A percentile compares a stretch with the other conserved stretches of the same genome.
Conservation (phyloP, 1,140 invertebrate genomes). For the Brachionus calyciflorus region DNA sequence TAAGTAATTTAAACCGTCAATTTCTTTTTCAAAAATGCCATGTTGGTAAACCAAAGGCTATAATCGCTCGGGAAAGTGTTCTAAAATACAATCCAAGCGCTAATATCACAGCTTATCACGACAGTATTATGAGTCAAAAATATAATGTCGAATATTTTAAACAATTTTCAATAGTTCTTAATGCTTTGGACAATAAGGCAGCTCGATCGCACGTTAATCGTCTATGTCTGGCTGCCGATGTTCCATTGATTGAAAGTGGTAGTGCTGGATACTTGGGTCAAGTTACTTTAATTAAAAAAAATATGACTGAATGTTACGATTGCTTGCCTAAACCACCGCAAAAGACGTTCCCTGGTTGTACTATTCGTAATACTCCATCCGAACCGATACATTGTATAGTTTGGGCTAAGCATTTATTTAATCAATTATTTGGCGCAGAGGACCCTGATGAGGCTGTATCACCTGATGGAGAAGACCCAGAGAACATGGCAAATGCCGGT, state of each 20-base stretch:
- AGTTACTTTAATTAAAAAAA: constrained; percentile 66
- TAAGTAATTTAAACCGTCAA: constrained; percentile 97
- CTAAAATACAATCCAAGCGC: constrained; percentile 82
- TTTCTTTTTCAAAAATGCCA: constrained; percentile 96
- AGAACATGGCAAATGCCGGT: constrained; percentile 66
- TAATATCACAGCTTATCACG: constrained; percentile 83
- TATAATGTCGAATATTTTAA: constrained; percentile 89
- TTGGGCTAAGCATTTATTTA: constrained; percentile 97
- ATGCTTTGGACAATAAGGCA: constrained; percentile 90
- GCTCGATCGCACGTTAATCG: constrained; percentile 97
- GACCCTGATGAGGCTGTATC: constrained; percentile 88
- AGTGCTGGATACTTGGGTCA: constrained; percentile 93
- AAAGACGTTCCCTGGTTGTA: constrained; percentile 93
- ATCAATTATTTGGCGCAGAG: constrained; percentile 92
- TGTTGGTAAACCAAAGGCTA: constrained; percentile 88
- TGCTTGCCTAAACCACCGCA: constrained; percentile 85
- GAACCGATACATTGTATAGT: constrained; percentile 98
- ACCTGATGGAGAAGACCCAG: constrained; percentile 89
- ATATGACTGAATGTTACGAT: constrained; percentile 91
- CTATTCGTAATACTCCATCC: constrained; percentile 98
- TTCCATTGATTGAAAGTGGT: constrained; percentile 92
- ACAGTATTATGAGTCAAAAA: constrained; percentile 82
- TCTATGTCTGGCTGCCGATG: constrained; percentile 89
- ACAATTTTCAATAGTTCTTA: constrained; percentile 86
- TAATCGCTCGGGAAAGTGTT: constrained; percentile 77